Conservation (phyloP, 2,888 invertebrate species). For the Perizoma affinitatum region DNA sequence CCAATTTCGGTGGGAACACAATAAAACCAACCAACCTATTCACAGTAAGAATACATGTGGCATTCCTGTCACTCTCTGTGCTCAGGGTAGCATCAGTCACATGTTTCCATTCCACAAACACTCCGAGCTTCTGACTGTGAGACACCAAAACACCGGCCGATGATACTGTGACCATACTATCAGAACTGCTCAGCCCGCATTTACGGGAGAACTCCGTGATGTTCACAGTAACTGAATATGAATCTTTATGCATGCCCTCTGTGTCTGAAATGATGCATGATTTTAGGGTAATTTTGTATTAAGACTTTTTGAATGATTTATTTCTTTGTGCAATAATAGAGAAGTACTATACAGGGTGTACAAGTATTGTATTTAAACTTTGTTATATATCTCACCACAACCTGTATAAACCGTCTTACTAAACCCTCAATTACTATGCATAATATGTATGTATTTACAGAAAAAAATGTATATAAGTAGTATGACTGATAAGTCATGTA, state of each 20-base stretch:
- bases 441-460: no score
- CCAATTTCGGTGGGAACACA: no score
- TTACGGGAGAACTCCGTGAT: conserved; percentile 86
- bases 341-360: no score
- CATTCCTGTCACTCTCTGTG: conserved; percentile 82
- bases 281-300: conserved; percentile 32
- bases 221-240: conserved; percentile 85
- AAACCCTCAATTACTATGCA: no score
- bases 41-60: conserved; percentile 85
- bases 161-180: conserved; percentile 83
- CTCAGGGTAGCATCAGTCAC: conserved; percentile 83
- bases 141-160: conserved; percentile 82
- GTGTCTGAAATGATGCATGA: conserved; percentile 64
- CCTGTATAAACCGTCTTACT: no score
- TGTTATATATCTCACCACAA: no score
- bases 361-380: no score
- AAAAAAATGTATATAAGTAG: no score
- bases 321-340: no score
- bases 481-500: no score
- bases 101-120: conserved; percentile 85
- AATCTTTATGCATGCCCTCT: conserved; percentile 75
- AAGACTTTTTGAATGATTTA: no score
- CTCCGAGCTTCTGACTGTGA: conserved; percentile 74
- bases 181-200: conserved; percentile 84
- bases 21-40: conserved; percentile 77